phyloP scores from a whole-genome alignment of 2,797 vertebrate genomes.

The Coracias cyanogaster region DNA sequence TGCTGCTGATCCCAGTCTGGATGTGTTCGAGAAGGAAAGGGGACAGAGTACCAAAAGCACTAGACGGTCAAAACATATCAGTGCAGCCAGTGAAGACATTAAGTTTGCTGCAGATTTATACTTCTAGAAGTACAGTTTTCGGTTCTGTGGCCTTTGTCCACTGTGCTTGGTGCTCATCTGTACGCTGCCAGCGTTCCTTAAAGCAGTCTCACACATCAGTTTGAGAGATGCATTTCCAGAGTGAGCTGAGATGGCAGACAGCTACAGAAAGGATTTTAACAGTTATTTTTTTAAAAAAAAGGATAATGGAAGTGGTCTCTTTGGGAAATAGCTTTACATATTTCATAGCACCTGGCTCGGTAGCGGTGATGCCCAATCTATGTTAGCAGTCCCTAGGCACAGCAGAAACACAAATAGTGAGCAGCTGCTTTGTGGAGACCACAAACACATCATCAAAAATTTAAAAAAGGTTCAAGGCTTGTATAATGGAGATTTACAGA shows the following conservation, averaged over 20 bases:
- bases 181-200: background rate
- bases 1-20: background rate
- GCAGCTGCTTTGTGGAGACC: slow-evolving; percentile 40
- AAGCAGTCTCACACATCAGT: background rate
- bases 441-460: slow-evolving; percentile 23
- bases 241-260: background rate
- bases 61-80: background rate
- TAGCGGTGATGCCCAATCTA: background rate
- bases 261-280: background rate
- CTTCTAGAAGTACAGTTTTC: background rate
- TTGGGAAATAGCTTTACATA: slow-evolving; percentile 53
- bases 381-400: slow-evolving; percentile 25
- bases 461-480: background rate
- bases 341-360: slow-evolving; percentile 49
- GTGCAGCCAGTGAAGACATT: background rate
- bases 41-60: background rate
- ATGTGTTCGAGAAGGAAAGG: background rate
- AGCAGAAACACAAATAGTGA: slow-evolving; percentile 17
- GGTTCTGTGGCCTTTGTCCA: background rate
- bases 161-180: background rate
- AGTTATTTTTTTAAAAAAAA: background rate
- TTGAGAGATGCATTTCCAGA: slow-evolving; percentile 15
- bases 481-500: background rate
- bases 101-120: background rate
- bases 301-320: slow-evolving; percentile 21